Base-by-base conservation (phyloP, 2,113 vertebrate genomes). In the Hippocampus barbouri region DNA sequence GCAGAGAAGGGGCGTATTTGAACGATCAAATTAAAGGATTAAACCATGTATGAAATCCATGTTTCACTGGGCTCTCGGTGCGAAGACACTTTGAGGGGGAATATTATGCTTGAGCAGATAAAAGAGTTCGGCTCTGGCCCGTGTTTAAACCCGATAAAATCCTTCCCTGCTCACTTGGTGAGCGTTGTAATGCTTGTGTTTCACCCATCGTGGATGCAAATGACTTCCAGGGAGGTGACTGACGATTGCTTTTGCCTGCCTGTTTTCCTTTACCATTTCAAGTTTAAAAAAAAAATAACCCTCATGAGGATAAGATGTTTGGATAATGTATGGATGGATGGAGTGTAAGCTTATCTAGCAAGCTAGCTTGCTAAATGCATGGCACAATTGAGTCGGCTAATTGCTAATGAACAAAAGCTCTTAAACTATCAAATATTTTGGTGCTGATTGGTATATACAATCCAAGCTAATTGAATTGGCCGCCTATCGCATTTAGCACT, bases 41-140 rank as follows among this genome's bases (percentile, higher is more conserved):
- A 34, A 61, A 61, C 27, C 59, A 61, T 61, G 59, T 61, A 61
- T 61, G 59, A 61, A 61, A 61, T 61, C 59, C 59, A 61, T 61
- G 59, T 61, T 61, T 61, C 27, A 61, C 27, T 34, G 27, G 59
- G 59, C 59, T 34, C 59, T 61, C 30, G 59, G 59, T 8, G 27
- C 27, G 2, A 61, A 30, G 59, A 61, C 59, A 61, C 27, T 61
- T 34, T 34, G 59, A 34, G 59, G 59, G 18, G 59, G 59, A 61
- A 61, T 61, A 34, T 30, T 61, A 61, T 34, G 59, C 27, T 61
- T 30, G 27, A 38, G 59, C 59, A 34, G 27, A 30, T 61, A 30
- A 60, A 61, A 61, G 27, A 30, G 15, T 61, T 30, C 2, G 16
- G 27, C 27, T 61, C 34, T 34, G 59, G 7, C 59, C 59, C 25